These are phyloP conservation scores for Cotesia vestalis DNA, from an alignment of 1,140 invertebrate genomes.

Conservation along the genomic window DNA sequence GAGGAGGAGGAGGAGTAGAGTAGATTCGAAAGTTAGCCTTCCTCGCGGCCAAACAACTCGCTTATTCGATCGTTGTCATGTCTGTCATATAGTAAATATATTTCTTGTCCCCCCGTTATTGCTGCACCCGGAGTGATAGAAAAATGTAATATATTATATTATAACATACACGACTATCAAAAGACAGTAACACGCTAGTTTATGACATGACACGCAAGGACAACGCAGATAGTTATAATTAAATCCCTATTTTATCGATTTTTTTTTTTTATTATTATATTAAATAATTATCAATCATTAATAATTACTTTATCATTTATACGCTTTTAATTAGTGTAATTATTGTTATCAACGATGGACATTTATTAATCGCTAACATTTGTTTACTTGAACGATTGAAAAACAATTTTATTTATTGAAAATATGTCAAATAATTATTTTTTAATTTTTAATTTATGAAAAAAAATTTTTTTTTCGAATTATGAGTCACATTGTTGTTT, in stretches of 20 bases:
- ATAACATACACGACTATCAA: neutral
- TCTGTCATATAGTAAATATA: constrained; percentile 27
- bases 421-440: too few relatives aligned
- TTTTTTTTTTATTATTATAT: constrained; percentile 4
- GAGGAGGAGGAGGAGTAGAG: constrained; percentile 44
- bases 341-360: too few relatives aligned
- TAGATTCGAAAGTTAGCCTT: constrained; percentile 60
- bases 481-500: too few relatives aligned
- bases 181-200: neutral
- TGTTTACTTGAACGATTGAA: too few relatives aligned
- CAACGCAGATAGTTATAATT: constrained; percentile 2
- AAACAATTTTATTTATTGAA: too few relatives aligned
- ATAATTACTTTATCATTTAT: neutral
- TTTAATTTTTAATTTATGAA: neutral
- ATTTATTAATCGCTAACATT: too few relatives aligned
- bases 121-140: constrained; percentile 36
- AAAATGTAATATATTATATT: neutral
- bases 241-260: constrained; percentile 22
- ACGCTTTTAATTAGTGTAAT: neutral
- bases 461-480: too few relatives aligned
- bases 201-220: constrained; percentile 23
- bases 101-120: too few relatives aligned
- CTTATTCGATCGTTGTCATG: constrained; percentile 42
- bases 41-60: constrained; percentile 43
- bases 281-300: too few relatives aligned